Percentiles rank a stretch among this genome's conserved stretches.
phyloP scores from a whole-genome alignment of 2,888 invertebrate genomes.

The Mythimna vitellina region DNA sequence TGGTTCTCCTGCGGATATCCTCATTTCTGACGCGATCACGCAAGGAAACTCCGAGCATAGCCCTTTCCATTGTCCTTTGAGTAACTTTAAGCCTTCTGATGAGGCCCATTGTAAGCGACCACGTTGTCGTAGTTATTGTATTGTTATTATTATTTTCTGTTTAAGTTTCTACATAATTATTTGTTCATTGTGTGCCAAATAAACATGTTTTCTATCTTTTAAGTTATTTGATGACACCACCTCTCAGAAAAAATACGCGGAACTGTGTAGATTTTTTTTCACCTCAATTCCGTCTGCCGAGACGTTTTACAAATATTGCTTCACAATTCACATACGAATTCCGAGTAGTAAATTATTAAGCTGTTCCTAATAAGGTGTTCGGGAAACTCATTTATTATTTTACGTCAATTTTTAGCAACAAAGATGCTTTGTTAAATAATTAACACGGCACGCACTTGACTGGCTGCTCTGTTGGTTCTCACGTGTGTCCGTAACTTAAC shows the following conservation, averaged over 20 bases:
- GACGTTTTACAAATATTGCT: constrained; percentile 23
- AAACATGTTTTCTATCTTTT: too few relatives aligned
- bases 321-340: constrained; percentile 66
- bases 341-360: constrained; percentile 80
- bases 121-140: too few relatives aligned
- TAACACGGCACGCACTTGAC: constrained; percentile 73
- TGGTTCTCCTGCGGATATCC: too few relatives aligned
- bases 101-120: too few relatives aligned
- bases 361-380: constrained; percentile 78
- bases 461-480: constrained; percentile 46
- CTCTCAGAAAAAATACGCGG: neutral
- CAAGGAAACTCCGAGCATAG: too few relatives aligned
- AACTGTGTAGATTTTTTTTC: neutral
- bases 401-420: constrained; percentile 70
- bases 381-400: constrained; percentile 81
- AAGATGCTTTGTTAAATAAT: constrained; percentile 81
- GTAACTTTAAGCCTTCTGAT: too few relatives aligned
- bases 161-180: too few relatives aligned
- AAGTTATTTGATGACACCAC: too few relatives aligned
- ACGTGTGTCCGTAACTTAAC: constrained; percentile 50
- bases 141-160: too few relatives aligned
- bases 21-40: too few relatives aligned
- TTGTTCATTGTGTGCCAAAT: too few relatives aligned
- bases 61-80: too few relatives aligned
- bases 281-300: neutral